Conservation (phyloP, 1,140 invertebrate genomes). For the Spodoptera frugiperda region DNA sequence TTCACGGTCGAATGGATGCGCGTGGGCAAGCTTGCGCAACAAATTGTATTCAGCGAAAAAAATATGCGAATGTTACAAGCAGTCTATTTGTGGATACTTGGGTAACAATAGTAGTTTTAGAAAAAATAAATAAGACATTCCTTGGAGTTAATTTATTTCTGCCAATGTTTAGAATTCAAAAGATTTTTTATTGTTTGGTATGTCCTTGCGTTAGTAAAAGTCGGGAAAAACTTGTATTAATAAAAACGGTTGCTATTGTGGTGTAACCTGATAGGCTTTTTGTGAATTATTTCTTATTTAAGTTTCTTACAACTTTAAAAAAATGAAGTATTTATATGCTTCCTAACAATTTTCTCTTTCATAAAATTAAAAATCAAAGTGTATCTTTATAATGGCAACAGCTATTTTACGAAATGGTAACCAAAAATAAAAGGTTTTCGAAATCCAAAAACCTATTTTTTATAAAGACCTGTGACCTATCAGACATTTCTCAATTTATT, state of each 20-base stretch:
- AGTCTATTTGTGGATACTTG: constrained; percentile 16
- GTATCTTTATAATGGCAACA: too few species aligned
- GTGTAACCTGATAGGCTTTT: neutral
- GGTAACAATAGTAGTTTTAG: neutral
- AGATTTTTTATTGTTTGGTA: neutral
- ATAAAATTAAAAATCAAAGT: too few species aligned
- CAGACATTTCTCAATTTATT: too few species aligned
- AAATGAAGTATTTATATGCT: too few species aligned
- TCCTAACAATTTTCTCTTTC: too few species aligned
- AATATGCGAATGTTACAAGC: neutral
- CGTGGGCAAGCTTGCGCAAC: constrained; percentile 32
- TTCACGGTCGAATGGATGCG: constrained; percentile 35
- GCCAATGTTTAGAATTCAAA: neutral
- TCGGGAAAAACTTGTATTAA: neutral
- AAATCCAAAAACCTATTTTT: too few species aligned
- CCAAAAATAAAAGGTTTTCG: too few species aligned
- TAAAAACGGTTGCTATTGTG: neutral
- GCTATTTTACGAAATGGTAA: too few species aligned
- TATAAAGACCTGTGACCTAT: too few species aligned
- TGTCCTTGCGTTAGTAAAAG: constrained; percentile 16
- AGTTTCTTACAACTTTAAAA: too few species aligned
- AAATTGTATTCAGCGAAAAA: constrained; percentile 8
- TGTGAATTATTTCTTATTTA: neutral
- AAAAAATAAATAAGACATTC: constrained; percentile 16
- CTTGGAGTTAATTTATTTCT: constrained; percentile 6